phyloP scores from a whole-genome alignment of 1,140 invertebrate genomes.

The Anastrepha ludens region DNA sequence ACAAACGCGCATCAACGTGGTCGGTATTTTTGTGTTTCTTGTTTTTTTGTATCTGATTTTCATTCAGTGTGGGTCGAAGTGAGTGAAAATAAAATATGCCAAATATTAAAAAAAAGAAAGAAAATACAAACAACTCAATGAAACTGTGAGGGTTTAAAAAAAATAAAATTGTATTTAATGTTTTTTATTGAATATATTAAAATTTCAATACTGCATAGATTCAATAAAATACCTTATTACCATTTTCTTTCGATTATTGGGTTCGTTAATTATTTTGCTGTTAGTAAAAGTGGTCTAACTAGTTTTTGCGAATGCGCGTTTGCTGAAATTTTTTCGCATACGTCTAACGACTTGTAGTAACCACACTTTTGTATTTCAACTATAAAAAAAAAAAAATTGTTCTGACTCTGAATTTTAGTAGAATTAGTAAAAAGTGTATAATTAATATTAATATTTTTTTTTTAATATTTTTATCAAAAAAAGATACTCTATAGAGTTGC shows the following conservation, averaged over 20 bases:
- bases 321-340: neutral
- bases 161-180: neutral
- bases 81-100: no score
- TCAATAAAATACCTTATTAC: neutral
- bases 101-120: no score
- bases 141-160: neutral
- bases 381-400: neutral
- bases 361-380: neutral
- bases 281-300: slow-evolving; percentile 38
- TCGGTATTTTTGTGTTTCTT: neutral
- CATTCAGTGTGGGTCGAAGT: no score
- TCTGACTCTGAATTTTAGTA: neutral
- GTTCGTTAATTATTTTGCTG: neutral
- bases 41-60: no score
- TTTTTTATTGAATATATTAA: no score
- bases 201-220: neutral
- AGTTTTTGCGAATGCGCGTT: neutral
- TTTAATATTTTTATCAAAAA: neutral
- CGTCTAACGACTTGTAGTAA: neutral
- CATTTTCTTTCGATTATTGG: neutral
- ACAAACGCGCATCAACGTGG: slow-evolving; percentile 19
- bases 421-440: no score
- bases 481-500: neutral
- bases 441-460: neutral
- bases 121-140: neutral